phyloP scores from a whole-genome alignment of 1,140 invertebrate species.

The Anastrepha obliqua region DNA sequence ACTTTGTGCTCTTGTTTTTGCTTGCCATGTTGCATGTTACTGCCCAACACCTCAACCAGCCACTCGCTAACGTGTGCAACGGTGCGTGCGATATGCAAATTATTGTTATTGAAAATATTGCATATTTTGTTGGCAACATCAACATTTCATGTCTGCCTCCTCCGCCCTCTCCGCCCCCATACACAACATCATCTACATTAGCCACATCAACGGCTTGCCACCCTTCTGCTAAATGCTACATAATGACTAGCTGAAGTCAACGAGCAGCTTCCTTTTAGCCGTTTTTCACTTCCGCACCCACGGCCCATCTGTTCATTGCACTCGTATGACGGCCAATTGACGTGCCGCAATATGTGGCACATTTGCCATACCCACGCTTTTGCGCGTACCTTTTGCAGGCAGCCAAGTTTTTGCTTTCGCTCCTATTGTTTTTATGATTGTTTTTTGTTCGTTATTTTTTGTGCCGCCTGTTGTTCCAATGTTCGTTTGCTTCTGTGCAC shows the following conservation, averaged over 20 bases:
- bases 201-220: background rate
- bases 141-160: background rate
- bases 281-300: slow-evolving; percentile 46
- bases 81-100: slow-evolving; percentile 30
- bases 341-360: slow-evolving; percentile 17
- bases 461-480: background rate
- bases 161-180: background rate
- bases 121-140: background rate
- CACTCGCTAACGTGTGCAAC: background rate
- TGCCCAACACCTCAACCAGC: background rate
- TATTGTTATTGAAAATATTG: slow-evolving; percentile 42
- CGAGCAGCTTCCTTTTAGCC: slow-evolving; percentile 11
- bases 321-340: background rate
- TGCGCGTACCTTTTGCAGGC: background rate
- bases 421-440: slow-evolving; percentile 32
- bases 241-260: slow-evolving; percentile 13
- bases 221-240: slow-evolving; percentile 22
- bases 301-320: slow-evolving; percentile 1
- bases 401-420: background rate
- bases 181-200: background rate
- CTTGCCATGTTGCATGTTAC: background rate
- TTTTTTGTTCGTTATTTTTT: background rate
- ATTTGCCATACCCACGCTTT: slow-evolving; percentile 17
- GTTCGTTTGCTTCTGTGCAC: background rate
- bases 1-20: background rate